These are phyloP conservation scores for Arremon brunneinucha DNA, from an alignment of 2,797 vertebrate species.

Conservation along the genomic window DNA sequence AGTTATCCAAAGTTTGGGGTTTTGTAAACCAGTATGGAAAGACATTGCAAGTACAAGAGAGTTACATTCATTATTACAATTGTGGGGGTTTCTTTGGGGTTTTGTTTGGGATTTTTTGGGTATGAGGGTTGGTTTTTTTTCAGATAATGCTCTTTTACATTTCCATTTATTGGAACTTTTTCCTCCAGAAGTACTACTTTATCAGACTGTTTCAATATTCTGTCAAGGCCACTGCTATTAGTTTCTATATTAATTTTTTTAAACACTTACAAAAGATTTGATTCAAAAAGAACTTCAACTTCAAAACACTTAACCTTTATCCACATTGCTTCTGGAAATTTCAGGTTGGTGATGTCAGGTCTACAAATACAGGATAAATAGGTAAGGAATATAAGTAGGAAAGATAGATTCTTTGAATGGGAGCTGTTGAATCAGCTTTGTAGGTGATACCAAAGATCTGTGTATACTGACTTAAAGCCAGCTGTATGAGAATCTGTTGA, in stretches of 20 bases:
- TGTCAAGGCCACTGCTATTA: background rate
- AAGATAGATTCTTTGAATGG: background rate
- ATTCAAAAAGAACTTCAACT: background rate
- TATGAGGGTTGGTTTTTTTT: background rate
- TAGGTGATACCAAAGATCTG: background rate
- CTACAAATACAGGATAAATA: background rate
- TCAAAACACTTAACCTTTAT: background rate
- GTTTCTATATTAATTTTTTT: background rate
- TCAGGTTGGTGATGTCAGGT: background rate
- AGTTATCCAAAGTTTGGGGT: background rate
- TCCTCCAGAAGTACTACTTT: background rate
- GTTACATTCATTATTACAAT: background rate
- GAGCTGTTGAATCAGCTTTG: background rate
- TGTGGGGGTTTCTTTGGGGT: fast-evolving
- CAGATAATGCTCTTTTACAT: background rate
- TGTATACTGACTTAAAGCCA: background rate
- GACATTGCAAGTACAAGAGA: background rate
- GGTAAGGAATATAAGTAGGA: background rate
- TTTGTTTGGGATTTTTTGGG: background rate
- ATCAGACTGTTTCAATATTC: background rate
- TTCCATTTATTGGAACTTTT: background rate
- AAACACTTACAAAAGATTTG: background rate
- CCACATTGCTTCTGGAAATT: background rate
- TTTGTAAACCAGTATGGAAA: background rate
- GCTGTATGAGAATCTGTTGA: background rate